A percentile compares a stretch with the other conserved stretches of the same genome.
Conservation (phyloP, 1,140 invertebrate species). For the Rhopalosiphum maidis region DNA sequence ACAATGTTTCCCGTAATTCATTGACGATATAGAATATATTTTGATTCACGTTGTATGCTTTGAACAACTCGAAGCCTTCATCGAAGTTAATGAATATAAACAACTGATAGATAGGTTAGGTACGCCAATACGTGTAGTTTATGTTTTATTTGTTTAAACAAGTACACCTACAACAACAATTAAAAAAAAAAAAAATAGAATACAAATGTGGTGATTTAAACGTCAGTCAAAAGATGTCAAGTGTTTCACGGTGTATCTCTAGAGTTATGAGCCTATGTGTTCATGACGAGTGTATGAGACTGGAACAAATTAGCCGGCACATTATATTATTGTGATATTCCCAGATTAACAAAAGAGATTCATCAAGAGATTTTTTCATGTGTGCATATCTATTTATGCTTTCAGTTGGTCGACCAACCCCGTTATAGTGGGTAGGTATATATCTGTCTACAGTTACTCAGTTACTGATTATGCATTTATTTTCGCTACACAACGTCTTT, state of each 20-base stretch:
- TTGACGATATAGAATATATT: neutral
- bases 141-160: neutral
- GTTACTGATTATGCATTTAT: neutral
- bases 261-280: neutral
- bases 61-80: neutral
- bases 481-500: neutral
- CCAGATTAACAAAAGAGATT: neutral
- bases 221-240: neutral
- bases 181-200: neutral
- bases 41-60: neutral
- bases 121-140: neutral
- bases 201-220: neutral
- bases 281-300: neutral
- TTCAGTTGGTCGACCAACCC: neutral
- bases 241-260: conserved; percentile 7
- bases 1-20: neutral
- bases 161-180: no score
- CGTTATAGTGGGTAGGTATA: neutral
- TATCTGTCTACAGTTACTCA: neutral
- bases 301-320: conserved; percentile 8
- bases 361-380: neutral
- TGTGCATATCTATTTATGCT: neutral
- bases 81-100: neutral
- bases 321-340: neutral
- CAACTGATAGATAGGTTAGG: neutral